Base-by-base conservation (phyloP, 1,140 invertebrate species). In the Heliconius hewitsoni region DNA sequence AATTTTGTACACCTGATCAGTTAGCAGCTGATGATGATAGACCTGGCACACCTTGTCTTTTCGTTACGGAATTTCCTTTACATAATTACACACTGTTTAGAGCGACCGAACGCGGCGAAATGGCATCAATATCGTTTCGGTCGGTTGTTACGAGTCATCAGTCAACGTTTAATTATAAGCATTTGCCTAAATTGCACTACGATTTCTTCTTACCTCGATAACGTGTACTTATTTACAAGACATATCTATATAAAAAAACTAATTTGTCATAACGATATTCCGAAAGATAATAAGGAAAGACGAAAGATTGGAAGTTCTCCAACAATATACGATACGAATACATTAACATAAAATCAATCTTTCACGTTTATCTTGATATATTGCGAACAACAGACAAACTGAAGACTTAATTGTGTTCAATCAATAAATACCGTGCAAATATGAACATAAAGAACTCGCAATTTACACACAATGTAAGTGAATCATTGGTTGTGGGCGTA, bases 11-110 rank as follows among this genome's bases (percentile, higher is more conserved):
- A 91, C 90, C 92, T 93, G 91, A 93, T 89, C 82, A 77, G 83
- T 84, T 84, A 84, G 88, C 90, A 91, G 90, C 90, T 92, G 89
- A 91, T 89, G 80, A 83, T 76, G 82, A 84, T 85, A 89, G 82
- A 84, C 81, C 74, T 70, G 80, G 80, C 79, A 90, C 92, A 93
- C 92, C 91, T 93, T 93, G 91, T 89, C 87, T 86, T 89, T 93
- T 91, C 86, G 91, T 92, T 93, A 87, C 85, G 86, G 89, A 91
- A 90, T 90, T 91, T 90, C 87, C 86, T 90, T 85, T 86, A 83
- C 83, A 83, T 90, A 92, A 92, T 92, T 90, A 89, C 79, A 84
- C 82, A 86, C 84, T 84, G 85, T 85, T 86, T 84, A 82, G 82
- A 74, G 72, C 66, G 75, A 70, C 78, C 74, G 55, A 73, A 74